Evolutionary conservation across 2,888 invertebrate species (phyloP).

Genomic region (Cheilosia pagana): DNA sequence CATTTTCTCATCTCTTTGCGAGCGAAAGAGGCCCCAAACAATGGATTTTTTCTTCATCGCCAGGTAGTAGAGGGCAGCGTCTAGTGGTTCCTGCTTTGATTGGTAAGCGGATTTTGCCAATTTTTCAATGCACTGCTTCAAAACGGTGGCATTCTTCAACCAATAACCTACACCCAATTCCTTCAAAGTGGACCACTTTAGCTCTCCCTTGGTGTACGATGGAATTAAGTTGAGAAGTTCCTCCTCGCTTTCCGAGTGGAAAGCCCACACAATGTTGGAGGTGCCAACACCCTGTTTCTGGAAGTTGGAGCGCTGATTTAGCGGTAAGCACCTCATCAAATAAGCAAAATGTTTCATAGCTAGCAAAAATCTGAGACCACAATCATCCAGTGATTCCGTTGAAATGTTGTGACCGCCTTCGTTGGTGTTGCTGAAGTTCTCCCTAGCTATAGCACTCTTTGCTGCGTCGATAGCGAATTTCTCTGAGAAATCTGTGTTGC

Average conservation of each 20-base stretch:
- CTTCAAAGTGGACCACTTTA: slow-evolving; percentile 94
- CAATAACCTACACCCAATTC: slow-evolving; percentile 98
- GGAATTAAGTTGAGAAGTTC: slow-evolving; percentile 96
- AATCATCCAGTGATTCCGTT: slow-evolving; percentile 96
- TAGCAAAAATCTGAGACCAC: slow-evolving; percentile 96
- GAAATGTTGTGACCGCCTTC: slow-evolving; percentile 85
- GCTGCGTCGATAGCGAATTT: slow-evolving; percentile 89
- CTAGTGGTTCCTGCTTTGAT: slow-evolving; percentile 96
- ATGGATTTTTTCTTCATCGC: slow-evolving; percentile 99
- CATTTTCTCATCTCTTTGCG: slow-evolving; percentile 95
- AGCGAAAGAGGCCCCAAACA: slow-evolving; percentile 97
- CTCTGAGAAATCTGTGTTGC: slow-evolving; percentile 94
- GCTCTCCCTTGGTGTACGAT: slow-evolving; percentile 92
- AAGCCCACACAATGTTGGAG: slow-evolving; percentile 98
- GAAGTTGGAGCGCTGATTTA: slow-evolving; percentile 93
- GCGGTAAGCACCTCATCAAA: slow-evolving; percentile 95
- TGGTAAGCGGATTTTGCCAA: slow-evolving; percentile 97
- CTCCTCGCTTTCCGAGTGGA: slow-evolving; percentile 98
- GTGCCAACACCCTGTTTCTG: slow-evolving; percentile 94
- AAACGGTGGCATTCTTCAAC: slow-evolving; percentile 92
- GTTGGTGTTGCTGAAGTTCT: slow-evolving; percentile 85
- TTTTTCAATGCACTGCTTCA: slow-evolving; percentile 94
- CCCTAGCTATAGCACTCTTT: slow-evolving; percentile 87
- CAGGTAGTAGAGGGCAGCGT: slow-evolving; percentile 98
- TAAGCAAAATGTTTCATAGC: slow-evolving; percentile 99